Conservation (phyloP, 2,797 vertebrate genomes). For the Falco columbarius region DNA sequence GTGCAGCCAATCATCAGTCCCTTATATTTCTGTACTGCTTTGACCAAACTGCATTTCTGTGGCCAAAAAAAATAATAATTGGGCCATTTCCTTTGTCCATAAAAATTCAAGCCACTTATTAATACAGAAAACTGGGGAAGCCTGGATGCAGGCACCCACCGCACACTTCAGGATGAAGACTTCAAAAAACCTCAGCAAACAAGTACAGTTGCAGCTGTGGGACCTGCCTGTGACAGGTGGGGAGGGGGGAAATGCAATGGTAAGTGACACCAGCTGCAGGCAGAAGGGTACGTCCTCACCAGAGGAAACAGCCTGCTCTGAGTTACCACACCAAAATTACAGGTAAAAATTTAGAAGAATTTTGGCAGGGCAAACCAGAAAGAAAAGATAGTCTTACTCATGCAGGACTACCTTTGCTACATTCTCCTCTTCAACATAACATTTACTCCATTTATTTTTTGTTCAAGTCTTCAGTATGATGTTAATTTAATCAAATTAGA, state of each 20-base stretch:
- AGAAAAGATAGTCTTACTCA: neutral
- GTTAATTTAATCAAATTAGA: neutral
- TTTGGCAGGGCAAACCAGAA: neutral
- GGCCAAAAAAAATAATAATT: neutral
- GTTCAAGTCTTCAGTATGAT: neutral
- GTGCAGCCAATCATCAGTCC: neutral
- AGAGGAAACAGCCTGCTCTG: neutral
- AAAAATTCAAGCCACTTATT: neutral
- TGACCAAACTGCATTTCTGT: neutral
- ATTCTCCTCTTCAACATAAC: neutral
- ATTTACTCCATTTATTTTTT: neutral
- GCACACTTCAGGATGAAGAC: neutral
- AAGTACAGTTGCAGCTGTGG: neutral
- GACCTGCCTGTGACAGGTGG: neutral
- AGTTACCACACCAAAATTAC: neutral
- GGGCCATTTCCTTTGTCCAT: neutral
- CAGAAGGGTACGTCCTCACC: neutral
- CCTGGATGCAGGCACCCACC: neutral
- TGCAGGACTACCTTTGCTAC: neutral
- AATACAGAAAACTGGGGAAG: neutral
- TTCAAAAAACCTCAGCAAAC: neutral
- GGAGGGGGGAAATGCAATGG: accelerated
- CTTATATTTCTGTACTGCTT: neutral
- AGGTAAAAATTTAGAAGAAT: neutral
- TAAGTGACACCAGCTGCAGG: neutral